A percentile compares a stretch with the other conserved stretches of the same genome.
These are phyloP conservation scores for Bellardia pandia DNA, from an alignment of 2,888 invertebrate species.

Conservation along the genomic window DNA sequence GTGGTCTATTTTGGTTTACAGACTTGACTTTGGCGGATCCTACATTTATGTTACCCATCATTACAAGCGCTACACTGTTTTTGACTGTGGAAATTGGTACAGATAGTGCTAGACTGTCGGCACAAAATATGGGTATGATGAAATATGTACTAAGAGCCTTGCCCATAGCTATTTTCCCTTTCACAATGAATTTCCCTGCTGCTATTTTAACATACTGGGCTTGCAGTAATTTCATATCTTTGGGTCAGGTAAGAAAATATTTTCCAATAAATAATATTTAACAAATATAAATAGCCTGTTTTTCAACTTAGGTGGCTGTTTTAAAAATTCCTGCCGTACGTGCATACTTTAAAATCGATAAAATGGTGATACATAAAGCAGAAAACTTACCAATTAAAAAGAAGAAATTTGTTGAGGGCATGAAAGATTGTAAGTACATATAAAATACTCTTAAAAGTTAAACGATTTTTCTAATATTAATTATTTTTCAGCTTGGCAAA, in stretches of 20 bases:
- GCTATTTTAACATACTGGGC: slow-evolving; percentile 96
- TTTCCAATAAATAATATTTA: not conserved
- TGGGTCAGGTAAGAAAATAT: slow-evolving; percentile 86
- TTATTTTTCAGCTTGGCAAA: slow-evolving; percentile 88
- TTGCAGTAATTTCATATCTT: slow-evolving; percentile 93
- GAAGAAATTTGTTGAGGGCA: slow-evolving; percentile 91
- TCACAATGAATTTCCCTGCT: slow-evolving; percentile 94
- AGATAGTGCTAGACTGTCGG: slow-evolving; percentile 88
- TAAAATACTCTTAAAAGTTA: not conserved
- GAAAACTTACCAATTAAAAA: slow-evolving; percentile 87
- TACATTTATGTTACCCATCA: slow-evolving; percentile 92
- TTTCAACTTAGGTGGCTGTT: slow-evolving; percentile 85
- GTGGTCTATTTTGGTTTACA: slow-evolving; percentile 96
- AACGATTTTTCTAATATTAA: not conserved
- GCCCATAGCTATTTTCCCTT: slow-evolving; percentile 92
- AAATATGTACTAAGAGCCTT: slow-evolving; percentile 90
- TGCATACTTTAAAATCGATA: slow-evolving; percentile 90
- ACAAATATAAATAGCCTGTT: not conserved
- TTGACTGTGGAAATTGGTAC: slow-evolving; percentile 93
- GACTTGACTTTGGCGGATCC: slow-evolving; percentile 97
- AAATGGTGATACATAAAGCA: slow-evolving; percentile 85
- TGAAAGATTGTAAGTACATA: slow-evolving; percentile 89
- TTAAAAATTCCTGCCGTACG: slow-evolving; percentile 91
- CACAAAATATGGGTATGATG: slow-evolving; percentile 89
- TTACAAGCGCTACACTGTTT: slow-evolving; percentile 93